Evolutionary conservation across 2,888 invertebrate species (phyloP).

Genomic region (Halictus quadricinctus): DNA sequence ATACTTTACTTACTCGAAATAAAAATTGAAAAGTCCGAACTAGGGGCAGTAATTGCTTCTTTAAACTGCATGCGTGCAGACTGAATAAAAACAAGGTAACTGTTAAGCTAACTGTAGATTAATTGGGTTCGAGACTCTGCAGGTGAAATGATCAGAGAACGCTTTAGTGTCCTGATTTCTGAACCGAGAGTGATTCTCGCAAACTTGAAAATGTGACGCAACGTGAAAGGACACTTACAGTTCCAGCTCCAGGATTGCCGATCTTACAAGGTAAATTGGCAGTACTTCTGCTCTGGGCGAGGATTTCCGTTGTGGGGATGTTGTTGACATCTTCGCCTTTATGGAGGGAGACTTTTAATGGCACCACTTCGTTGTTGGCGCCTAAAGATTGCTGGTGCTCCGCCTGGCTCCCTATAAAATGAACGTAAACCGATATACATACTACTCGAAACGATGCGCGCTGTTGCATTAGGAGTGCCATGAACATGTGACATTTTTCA

Average conservation of each 20-base stretch:
- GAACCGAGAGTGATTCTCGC: not conserved
- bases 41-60: not conserved
- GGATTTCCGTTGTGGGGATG: constrained; percentile 80
- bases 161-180: not conserved
- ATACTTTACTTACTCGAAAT: not conserved
- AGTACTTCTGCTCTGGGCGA: constrained; percentile 83
- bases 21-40: not conserved
- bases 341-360: constrained; percentile 58
- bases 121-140: too few relatives aligned
- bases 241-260: constrained; percentile 81
- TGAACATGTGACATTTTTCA: not conserved
- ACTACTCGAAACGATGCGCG: not conserved
- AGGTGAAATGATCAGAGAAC: not conserved
- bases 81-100: not conserved
- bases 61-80: too few relatives aligned
- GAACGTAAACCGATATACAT: constrained; percentile 21
- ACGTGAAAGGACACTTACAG: constrained; percentile 79
- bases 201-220: not conserved
- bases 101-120: too few relatives aligned
- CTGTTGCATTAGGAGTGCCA: not conserved
- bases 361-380: constrained; percentile 69
- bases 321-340: constrained; percentile 66
- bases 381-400: constrained; percentile 76
- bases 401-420: constrained; percentile 74
- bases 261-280: constrained; percentile 83